Evolutionary conservation across 2,113 vertebrate species (phyloP).

Genomic region (Percopsis transmontana): DNA sequence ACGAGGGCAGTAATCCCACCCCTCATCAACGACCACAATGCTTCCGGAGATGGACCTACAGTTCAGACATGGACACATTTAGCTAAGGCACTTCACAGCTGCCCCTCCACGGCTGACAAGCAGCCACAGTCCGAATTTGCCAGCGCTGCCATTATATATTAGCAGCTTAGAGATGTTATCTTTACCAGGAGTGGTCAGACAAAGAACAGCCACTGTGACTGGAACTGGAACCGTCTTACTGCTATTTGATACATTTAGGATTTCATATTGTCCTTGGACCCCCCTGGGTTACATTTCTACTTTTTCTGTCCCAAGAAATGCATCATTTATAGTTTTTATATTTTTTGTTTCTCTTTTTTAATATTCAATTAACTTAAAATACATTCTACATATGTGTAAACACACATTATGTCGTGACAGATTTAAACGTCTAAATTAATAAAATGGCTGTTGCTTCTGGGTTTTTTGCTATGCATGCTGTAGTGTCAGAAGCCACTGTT

Average conservation of each 20-base stretch:
- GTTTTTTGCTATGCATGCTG: neutral
- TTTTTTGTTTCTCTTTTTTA: neutral
- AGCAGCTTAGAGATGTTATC: neutral
- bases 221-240: no score
- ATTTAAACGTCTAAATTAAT: no score
- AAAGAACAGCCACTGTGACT: no score
- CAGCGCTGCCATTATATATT: slow-evolving; percentile 5
- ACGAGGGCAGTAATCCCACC: slow-evolving; percentile 32
- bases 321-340: neutral
- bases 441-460: no score
- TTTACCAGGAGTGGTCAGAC: no score
- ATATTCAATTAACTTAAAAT: neutral
- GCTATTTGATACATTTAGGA: no score
- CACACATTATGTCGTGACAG: no score
- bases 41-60: slow-evolving; percentile 28
- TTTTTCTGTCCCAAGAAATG: neutral
- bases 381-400: no score
- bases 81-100: slow-evolving; percentile 1
- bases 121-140: neutral
- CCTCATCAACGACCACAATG: slow-evolving; percentile 23
- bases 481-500: no score
- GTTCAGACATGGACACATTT: neutral
- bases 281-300: neutral
- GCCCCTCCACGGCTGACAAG: slow-evolving; percentile 7
- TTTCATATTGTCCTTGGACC: no score